These are phyloP conservation scores for Chaetops frenatus DNA, from an alignment of 2,113 vertebrate species.

Conservation along the genomic window DNA sequence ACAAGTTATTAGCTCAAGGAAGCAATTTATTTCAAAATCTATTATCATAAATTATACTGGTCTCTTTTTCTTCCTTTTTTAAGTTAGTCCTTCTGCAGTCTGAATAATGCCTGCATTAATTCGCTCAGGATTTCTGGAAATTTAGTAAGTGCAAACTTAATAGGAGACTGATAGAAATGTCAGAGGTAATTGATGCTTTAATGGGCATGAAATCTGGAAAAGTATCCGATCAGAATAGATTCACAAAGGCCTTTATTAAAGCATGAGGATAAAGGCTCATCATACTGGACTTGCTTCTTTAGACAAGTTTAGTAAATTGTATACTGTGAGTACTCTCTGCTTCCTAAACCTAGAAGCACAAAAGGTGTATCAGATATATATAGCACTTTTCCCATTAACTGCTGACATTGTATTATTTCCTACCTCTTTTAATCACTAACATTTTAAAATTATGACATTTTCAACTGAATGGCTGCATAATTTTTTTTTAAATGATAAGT, in stretches of 20 bases:
- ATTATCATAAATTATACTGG: conserved; percentile 67
- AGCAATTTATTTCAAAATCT: conserved; percentile 52
- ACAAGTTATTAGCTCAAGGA: conserved; percentile 50
- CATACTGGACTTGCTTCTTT: not conserved
- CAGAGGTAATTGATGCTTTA: conserved; percentile 63
- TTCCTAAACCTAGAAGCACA: not conserved
- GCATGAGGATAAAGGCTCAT: not conserved
- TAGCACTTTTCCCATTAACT: not conserved
- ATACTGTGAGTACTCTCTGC: not conserved
- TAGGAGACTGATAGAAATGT: conserved; percentile 61
- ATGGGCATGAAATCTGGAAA: conserved; percentile 55
- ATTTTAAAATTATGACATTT: not conserved
- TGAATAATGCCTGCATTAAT: conserved; percentile 66
- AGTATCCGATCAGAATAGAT: not conserved
- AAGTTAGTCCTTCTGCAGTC: conserved; percentile 51
- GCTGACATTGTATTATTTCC: not conserved
- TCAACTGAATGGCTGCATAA: not conserved
- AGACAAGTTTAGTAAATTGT: not conserved
- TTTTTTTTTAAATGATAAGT: not conserved
- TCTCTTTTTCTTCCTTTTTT: not conserved
- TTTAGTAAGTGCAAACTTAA: conserved; percentile 60
- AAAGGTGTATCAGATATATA: not conserved
- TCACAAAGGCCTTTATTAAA: not conserved
- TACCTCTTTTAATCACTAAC: not conserved
- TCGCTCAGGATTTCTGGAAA: conserved; percentile 65